Evolutionary conservation across 2,888 invertebrate genomes (phyloP).

Genomic region (Epistrophella euchroma): DNA sequence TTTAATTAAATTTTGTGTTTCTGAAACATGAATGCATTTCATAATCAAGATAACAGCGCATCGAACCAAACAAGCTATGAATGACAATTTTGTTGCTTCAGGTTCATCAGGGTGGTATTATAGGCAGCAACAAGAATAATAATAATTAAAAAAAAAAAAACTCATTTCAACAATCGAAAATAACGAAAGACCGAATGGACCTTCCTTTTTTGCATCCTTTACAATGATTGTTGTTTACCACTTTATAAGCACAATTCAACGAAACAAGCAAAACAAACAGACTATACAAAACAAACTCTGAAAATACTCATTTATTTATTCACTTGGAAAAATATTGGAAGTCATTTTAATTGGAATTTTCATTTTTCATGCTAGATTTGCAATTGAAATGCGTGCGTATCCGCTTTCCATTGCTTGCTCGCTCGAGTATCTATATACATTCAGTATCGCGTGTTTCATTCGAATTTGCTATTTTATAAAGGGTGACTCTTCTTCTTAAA

Average conservation of each 20-base stretch:
- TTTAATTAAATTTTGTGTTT: conserved; percentile 5
- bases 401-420: conserved; percentile 7
- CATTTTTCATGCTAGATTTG: conserved; percentile 75
- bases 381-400: conserved; percentile 72
- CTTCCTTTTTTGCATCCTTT: conserved; percentile 27
- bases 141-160: background rate
- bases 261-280: conserved; percentile 66
- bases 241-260: conserved; percentile 64
- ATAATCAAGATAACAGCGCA: background rate
- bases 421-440: background rate
- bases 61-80: conserved; percentile 7
- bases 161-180: conserved; percentile 7
- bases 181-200: conserved; percentile 17
- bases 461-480: background rate
- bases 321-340: conserved; percentile 76
- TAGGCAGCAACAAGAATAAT: background rate
- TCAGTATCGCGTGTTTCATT: conserved; percentile 10
- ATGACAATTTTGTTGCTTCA: conserved; percentile 2
- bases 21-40: background rate
- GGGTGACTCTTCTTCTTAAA: background rate
- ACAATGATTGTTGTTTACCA: conserved; percentile 66
- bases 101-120: background rate
- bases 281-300: conserved; percentile 61
- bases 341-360: conserved; percentile 76
- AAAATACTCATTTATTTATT: conserved; percentile 76